phyloP scores from a whole-genome alignment of 2,888 invertebrate genomes.

The Metacarcinus magister region DNA sequence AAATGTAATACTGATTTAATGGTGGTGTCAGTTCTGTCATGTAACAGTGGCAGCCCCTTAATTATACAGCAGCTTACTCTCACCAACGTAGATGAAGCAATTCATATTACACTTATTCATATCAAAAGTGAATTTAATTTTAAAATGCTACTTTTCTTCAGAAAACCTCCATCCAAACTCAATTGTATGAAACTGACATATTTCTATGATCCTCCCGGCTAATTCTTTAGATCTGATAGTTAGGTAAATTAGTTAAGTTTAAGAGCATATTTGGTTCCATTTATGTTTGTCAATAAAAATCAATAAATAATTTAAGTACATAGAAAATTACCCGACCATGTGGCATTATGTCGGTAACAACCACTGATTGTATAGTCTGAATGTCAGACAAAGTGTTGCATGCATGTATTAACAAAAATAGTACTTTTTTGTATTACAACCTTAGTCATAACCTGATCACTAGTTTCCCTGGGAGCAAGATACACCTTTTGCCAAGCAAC shows the following conservation, averaged over 20 bases:
- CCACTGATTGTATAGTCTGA: conserved; percentile 42
- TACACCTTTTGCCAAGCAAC: conserved; percentile 31
- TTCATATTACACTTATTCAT: neutral
- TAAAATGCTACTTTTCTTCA: neutral
- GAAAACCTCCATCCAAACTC: neutral
- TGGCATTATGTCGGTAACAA: conserved; percentile 12
- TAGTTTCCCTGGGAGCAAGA: conserved; percentile 47
- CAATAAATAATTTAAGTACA: conserved; percentile 17
- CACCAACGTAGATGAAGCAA: neutral
- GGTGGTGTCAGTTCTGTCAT: neutral
- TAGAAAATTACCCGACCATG: neutral
- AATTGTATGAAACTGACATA: neutral
- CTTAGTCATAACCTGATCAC: conserved; percentile 42
- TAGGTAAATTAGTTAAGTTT: conserved; percentile 6
- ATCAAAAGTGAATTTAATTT: neutral
- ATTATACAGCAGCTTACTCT: conserved; percentile 26
- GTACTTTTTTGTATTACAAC: conserved; percentile 34
- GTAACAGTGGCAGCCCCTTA: neutral
- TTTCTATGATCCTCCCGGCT: neutral
- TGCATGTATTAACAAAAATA: conserved; percentile 49
- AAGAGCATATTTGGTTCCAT: conserved; percentile 36
- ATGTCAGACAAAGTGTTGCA: conserved; percentile 43
- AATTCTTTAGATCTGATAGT: neutral
- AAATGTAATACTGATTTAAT: conserved; percentile 46
- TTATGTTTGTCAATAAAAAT: neutral